Evolutionary conservation across 2,888 invertebrate genomes (phyloP), one percentile per base, ranked within the genome.

Genomic region (Patella pellucida): DNA sequence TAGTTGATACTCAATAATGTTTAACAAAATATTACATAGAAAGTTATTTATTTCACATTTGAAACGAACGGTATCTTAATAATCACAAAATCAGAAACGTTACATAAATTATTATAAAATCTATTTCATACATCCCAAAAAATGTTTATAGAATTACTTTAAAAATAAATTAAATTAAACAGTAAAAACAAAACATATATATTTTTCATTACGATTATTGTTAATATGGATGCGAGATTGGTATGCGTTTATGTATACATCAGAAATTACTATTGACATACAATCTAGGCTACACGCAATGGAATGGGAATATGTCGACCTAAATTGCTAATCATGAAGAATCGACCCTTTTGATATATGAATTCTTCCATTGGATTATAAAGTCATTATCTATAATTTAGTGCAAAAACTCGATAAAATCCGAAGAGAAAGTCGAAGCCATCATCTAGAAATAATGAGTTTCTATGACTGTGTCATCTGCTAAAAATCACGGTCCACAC

Each of bases 351-450:
- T 54, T 23, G 73, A 73, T 68, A 73, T 73, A 68, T 52, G 73
- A 73, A 52, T 69, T 71, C 31, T 71, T 41, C 62, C 70, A 62
- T 74, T 74, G 56, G 67, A 50, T 71, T 74, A 74, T 74, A 74
- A 71, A 67, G 71, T 71, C 71, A 74, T 74, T 74, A 74, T 69
- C 51, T 74, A 74, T 74, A 74, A 74, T 74, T 74, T 74, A 71
- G 70, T 71, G 69, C 74, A 70, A 41, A 74, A 74, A 70, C 62
- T 74, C 71, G 31, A 41, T 62, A 67, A 70, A 51, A 70, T 62
- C 19, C 62, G 19, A 62, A 62, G 23, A 62, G 74, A 71, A 74
- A 74, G 74, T 74, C 52, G 71, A 74, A 74, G 70, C 71, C 74
- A 62, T 71, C 62, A 62, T 56, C 68, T 23, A 51, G 70, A 67